Conservation (phyloP, 2,888 invertebrate genomes). For the Chirona hameri region DNA sequence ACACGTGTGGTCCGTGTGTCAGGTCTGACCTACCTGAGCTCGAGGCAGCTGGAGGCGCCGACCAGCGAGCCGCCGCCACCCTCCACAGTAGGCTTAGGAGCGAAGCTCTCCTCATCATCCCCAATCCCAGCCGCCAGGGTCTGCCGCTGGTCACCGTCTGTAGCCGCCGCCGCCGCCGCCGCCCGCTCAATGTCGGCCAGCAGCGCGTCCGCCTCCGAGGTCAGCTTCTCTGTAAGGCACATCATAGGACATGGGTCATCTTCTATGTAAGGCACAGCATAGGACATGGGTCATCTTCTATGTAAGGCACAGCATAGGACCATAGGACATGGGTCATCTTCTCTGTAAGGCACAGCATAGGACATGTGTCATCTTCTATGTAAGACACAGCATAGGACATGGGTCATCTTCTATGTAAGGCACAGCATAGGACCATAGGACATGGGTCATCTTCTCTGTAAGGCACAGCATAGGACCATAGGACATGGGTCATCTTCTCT, state of each 20-base stretch:
- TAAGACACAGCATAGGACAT: too few relatives aligned
- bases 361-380: too few relatives aligned
- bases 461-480: too few relatives aligned
- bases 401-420: too few relatives aligned
- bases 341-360: too few relatives aligned
- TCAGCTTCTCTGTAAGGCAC: background rate
- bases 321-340: too few relatives aligned
- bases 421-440: too few relatives aligned
- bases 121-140: background rate
- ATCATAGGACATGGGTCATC: background rate
- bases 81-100: background rate
- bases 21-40: slow-evolving; percentile 67
- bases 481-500: too few relatives aligned
- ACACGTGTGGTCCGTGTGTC: background rate
- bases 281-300: too few relatives aligned
- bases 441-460: too few relatives aligned
- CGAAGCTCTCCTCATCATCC: background rate
- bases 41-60: slow-evolving; percentile 87
- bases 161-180: too few relatives aligned
- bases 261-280: background rate
- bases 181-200: background rate
- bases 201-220: background rate
- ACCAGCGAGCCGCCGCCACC: slow-evolving; percentile 55
- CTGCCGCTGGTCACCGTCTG: background rate
- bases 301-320: too few relatives aligned